Conservation (phyloP, 1,140 invertebrate species). For the Aphelinus certus region DNA sequence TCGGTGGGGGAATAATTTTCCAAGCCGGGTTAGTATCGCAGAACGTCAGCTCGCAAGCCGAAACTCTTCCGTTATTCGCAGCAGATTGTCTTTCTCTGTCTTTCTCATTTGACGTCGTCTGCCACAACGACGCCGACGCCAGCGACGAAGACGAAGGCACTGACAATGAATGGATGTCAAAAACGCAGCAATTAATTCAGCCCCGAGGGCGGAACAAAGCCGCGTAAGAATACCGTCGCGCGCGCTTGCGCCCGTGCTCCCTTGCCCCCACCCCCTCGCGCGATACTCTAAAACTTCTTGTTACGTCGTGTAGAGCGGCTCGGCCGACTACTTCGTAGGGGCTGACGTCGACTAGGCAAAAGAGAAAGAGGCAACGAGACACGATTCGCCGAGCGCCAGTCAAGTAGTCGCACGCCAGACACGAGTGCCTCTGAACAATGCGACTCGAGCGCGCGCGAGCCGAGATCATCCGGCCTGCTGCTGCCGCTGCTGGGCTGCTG, state of each 20-base stretch:
- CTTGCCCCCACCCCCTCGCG: conserved; percentile 38
- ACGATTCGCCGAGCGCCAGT: conserved; percentile 49
- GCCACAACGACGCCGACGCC: conserved; percentile 37
- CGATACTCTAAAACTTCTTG: conserved; percentile 56
- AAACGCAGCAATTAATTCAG: conserved; percentile 65
- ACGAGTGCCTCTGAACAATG: conserved; percentile 48
- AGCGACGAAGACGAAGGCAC: neutral
- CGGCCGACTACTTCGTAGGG: too few relatives aligned
- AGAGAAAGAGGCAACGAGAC: conserved; percentile 44
- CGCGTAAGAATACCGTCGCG: conserved; percentile 56
- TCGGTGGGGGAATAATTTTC: conserved; percentile 46
- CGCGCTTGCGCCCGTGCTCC: too few relatives aligned
- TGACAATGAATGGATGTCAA: conserved; percentile 63
- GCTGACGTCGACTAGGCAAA: conserved; percentile 18
- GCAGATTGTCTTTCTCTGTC: neutral
- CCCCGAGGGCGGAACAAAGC: conserved; percentile 55
- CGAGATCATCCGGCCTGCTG: neutral
- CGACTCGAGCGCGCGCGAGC: neutral
- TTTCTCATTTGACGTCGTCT: conserved; percentile 50
- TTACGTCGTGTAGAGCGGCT: conserved; percentile 13
- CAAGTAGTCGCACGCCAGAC: conserved; percentile 46
- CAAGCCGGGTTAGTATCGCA: neutral
- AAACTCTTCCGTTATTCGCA: conserved; percentile 57
- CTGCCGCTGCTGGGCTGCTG: conserved; percentile 44
- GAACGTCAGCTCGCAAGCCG: conserved; percentile 40